Percentiles rank a stretch among this genome's conserved stretches.
Conservation (phyloP, 2,113 vertebrate species). For the Callithrix jacchus region DNA sequence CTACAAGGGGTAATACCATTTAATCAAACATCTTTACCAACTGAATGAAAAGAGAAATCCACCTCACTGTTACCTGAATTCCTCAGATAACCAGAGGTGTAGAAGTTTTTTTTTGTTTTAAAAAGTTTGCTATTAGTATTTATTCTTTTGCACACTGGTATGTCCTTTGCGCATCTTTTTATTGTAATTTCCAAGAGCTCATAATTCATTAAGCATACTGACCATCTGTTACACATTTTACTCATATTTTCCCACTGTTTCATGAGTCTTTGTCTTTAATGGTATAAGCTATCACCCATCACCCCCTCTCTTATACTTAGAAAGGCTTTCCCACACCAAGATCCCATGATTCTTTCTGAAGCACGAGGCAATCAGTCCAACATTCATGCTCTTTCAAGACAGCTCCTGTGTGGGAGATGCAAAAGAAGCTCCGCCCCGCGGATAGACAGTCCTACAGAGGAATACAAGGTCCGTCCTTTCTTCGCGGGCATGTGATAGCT, state of each 20-base stretch:
- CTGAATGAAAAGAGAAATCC: background rate
- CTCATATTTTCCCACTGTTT: background rate
- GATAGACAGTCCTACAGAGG: background rate
- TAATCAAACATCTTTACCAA: background rate
- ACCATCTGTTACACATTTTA: background rate
- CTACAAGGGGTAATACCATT: background rate
- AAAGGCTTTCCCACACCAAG: background rate
- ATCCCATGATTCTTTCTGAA: background rate
- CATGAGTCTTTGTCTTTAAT: background rate
- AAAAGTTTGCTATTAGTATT: background rate
- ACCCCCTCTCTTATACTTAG: background rate
- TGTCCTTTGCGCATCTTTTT: background rate
- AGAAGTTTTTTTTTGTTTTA: background rate
- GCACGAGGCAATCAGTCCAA: no score
- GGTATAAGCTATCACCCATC: background rate
- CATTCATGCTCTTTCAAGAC: background rate
- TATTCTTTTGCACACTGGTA: background rate
- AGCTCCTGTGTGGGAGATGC: background rate
- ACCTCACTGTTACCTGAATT: background rate
- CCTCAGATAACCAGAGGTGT: background rate
- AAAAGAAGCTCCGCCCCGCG: background rate
- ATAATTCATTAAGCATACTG: background rate
- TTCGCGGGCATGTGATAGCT: accelerated
- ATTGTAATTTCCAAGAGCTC: background rate
- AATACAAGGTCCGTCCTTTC: background rate